Base-by-base conservation (phyloP, 2,113 vertebrate genomes). In the Sakesphorus luctuosus region DNA sequence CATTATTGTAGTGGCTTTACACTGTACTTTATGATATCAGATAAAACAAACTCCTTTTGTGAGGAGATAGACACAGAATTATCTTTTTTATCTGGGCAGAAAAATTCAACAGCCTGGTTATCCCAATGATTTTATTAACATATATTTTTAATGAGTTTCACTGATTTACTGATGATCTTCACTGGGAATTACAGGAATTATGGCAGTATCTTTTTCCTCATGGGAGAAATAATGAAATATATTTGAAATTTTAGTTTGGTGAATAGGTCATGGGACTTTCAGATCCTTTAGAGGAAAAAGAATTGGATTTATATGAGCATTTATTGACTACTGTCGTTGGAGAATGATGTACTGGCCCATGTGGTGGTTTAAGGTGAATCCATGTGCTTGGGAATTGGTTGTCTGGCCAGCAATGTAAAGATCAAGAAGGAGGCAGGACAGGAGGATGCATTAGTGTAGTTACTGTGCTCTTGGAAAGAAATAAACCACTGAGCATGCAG, bases 291-390 rank as follows among this genome's bases (percentile, higher is more conserved):
- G 28, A 81, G 12, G 29, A 73, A 94, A 93, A 65, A 33, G 17
- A 74, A 52, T 55, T 67, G 2, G 15, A 61, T 90, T 90, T 80
- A 50, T 40, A 33, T 38, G 43, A 84, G 9, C 59, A n/a, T 77
- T 92, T 84, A 77, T 13, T 43, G 33, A 80, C 49, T 82, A n/a
- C 19, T 50, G 16, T n/a, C n/a, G 47, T 29, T 78, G 26, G 18
- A 75, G 47, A 78, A 50, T 16, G 21, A 75, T 49, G 14, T 35
- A n/a, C 20, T 50, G 17, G 6, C 43, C 2, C 2, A 26, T 4
- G 2, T 0, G 0, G 24, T 63, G 5, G 18, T 86, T 14, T 50
- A 40, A 55, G 46, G 20, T 62, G 18, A 77, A 71, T 36, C 29
- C 61, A 14, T 75, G 29, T 47, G 14, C 21, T 47, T 72, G 14